Base-by-base conservation (phyloP, 2,888 invertebrate species). In the Nowickia ferox region DNA sequence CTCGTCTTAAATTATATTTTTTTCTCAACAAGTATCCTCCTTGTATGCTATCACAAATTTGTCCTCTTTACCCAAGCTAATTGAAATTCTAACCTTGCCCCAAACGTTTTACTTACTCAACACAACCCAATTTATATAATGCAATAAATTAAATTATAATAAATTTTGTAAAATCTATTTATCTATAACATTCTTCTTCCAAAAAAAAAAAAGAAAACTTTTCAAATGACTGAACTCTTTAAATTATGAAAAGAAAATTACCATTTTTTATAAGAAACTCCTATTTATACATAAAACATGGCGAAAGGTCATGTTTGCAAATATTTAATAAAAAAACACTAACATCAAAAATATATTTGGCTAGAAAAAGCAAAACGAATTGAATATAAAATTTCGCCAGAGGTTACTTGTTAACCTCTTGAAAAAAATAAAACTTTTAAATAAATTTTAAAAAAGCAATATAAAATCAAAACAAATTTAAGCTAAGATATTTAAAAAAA, bases 331-430 rank as follows among this genome's bases (percentile, higher is more conserved):
- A 68, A 17, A 55, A 63, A 38, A 38, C 13, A 10, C 22, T 53
- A 53, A 59, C 13, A 1, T 13, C 5, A 19, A 71, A 57, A 53
- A 51, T 42, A 57, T 17, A 69, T 63, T 55, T 63, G 48, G 42
- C 44, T 40, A 4, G n/a, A 15, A 44, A 19, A 57, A 66, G 48
- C 66, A 66, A 68, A 61, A 42, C 55, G 55, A 59, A 74, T 63
- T 57, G 82, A 57, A 82, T 75, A 71, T 57, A 76, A 84, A 53
- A 69, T 69, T 75, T 63, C 59, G 82, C 82, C 85, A 85, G 59
- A 75, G 81, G 85, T 71, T 82, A 82, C 74, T 78, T 75, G 19
- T 61, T 66, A 78, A 78, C 71, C 72, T 77, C 51, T n/a, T 44
- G 3, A 51, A 53, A 38, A 65, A 48, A 51, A 53, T 19, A 65